Evolutionary conservation across 2,888 invertebrate genomes (phyloP).

Genomic region (Microplitis deprimator): DNA sequence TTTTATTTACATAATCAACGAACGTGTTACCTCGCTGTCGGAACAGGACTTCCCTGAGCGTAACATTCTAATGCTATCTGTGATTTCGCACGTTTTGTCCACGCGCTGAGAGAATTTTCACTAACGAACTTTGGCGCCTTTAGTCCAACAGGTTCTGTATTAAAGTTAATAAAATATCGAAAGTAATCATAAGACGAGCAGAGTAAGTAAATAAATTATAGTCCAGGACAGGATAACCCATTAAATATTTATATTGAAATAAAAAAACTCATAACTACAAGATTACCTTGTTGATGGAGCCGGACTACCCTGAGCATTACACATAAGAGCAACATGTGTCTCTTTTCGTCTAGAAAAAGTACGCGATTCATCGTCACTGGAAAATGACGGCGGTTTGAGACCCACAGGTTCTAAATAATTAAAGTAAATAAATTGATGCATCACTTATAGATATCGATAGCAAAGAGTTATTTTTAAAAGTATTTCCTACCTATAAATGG

Average conservation of each 20-base stretch:
- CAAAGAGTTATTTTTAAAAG: neutral
- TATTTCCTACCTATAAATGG: constrained; percentile 63
- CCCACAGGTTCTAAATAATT: constrained; percentile 77
- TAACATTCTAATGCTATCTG: constrained; percentile 78
- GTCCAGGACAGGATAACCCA: neutral
- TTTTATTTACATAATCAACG: neutral
- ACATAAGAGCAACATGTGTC: constrained; percentile 65
- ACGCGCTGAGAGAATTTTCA: constrained; percentile 70
- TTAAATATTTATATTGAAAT: neutral
- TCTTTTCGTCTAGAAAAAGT: constrained; percentile 73
- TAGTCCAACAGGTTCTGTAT: constrained; percentile 74
- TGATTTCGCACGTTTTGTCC: constrained; percentile 51
- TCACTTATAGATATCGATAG: constrained; percentile 9
- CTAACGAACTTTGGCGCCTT: constrained; percentile 76
- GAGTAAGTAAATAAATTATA: neutral
- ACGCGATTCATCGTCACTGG: constrained; percentile 76
- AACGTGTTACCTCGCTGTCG: constrained; percentile 78
- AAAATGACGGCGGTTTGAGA: constrained; percentile 79
- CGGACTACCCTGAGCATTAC: constrained; percentile 80
- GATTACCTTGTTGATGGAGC: constrained; percentile 80
- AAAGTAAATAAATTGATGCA: constrained; percentile 18
- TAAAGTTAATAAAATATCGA: neutral
- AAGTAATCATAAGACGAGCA: neutral
- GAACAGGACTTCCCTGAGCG: constrained; percentile 81
- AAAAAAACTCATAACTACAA: neutral